phyloP scores from a whole-genome alignment of 2,888 invertebrate species.

The Encarsia formosa region DNA sequence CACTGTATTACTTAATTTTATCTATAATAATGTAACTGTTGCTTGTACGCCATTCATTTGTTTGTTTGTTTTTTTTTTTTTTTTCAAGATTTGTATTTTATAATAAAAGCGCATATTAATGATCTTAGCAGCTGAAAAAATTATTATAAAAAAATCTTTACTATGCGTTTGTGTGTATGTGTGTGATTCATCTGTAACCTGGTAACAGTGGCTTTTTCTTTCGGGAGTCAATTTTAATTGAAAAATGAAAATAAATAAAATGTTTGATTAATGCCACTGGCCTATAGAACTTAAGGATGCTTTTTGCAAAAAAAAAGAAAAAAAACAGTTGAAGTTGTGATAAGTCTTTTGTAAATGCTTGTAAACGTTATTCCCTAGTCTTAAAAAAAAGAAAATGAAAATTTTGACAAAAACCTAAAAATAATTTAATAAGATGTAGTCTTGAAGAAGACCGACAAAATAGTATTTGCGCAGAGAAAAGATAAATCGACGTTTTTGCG shows the following conservation, averaged over 20 bases:
- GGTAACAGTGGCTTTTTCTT: conserved; percentile 20
- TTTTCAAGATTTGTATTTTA: conserved; percentile 24
- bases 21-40: conserved; percentile 15
- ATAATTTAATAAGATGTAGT: conserved; percentile 12
- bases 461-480: conserved; percentile 37
- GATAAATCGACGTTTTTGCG: conserved; percentile 32
- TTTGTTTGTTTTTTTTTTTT: conserved; percentile 24
- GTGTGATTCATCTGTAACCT: conserved; percentile 25
- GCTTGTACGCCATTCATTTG: conserved; percentile 18
- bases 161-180: conserved; percentile 19
- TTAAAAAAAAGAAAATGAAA: conserved; percentile 36
- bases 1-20: conserved; percentile 8
- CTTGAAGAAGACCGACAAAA: conserved; percentile 14
- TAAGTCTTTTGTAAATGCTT: conserved; percentile 53
- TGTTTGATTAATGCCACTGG: conserved; percentile 11
- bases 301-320: conserved; percentile 20
- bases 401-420: conserved; percentile 37
- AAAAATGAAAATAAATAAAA: conserved; percentile 3
- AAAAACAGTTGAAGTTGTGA: conserved; percentile 46
- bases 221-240: conserved; percentile 13
- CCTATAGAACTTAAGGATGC: conserved; percentile 18
- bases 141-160: background rate
- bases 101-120: conserved; percentile 11
- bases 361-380: conserved; percentile 44
- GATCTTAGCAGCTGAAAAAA: conserved; percentile 2